Evolutionary conservation across 2,797 vertebrate genomes (phyloP).

Genomic region (Sylvilagus floridanus): DNA sequence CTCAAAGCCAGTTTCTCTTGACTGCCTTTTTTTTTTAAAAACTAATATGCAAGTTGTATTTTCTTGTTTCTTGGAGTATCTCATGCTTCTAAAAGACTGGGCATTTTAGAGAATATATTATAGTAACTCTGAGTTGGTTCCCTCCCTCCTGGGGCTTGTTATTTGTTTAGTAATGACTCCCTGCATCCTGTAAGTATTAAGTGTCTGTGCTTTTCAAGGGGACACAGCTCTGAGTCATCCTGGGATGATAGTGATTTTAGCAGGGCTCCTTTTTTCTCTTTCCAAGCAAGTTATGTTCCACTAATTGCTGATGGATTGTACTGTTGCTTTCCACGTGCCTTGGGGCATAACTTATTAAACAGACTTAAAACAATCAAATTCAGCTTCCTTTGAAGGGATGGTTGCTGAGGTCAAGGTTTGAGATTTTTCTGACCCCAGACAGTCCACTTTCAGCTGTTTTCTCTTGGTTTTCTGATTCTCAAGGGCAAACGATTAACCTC

Average conservation of each 20-base stretch:
- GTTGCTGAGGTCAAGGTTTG: not conserved
- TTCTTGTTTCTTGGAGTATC: not conserved
- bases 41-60: not conserved
- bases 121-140: not conserved
- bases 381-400: constrained; percentile 1
- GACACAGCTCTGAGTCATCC: not conserved
- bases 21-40: not conserved
- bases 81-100: constrained; percentile 8
- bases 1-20: constrained; percentile 33
- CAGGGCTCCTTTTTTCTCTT: constrained; percentile 12
- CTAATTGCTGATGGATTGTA: constrained; percentile 6
- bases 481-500: not conserved
- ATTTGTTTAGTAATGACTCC: constrained; percentile 37
- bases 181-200: not conserved
- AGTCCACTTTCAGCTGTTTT: not conserved
- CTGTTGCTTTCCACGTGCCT: constrained; percentile 35
- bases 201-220: not conserved
- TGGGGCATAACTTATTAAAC: constrained; percentile 6
- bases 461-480: not conserved
- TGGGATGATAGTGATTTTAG: constrained; percentile 22
- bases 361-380: not conserved
- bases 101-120: constrained; percentile 45
- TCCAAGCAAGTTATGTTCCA: not conserved
- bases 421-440: not conserved
- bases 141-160: not conserved